Evolutionary conservation across 2,113 vertebrate species (phyloP).

Genomic region (Aptenodytes patagonicus): DNA sequence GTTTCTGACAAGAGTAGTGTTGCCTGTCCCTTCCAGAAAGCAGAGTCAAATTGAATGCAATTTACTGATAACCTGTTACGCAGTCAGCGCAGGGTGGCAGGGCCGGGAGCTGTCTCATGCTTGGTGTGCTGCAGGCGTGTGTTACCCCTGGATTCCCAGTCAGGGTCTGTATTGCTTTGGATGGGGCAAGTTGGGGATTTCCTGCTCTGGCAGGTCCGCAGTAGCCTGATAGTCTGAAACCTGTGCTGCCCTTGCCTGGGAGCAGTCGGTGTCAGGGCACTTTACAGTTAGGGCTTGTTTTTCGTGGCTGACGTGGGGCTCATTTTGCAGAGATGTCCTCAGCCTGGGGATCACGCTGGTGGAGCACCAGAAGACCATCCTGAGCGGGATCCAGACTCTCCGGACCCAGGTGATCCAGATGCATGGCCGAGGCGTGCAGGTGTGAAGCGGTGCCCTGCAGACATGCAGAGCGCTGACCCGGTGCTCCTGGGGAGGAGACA

Average conservation of each 20-base stretch:
- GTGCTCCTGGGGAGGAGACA: neutral
- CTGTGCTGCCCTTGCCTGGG: rapidly evolving
- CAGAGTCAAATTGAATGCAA: neutral
- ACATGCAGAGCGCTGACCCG: neutral
- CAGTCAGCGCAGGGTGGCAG: rapidly evolving
- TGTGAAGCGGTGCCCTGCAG: conserved; percentile 62
- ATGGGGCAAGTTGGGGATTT: neutral
- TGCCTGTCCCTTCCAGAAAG: neutral
- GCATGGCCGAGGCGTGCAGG: conserved; percentile 91
- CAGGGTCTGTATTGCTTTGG: rapidly evolving
- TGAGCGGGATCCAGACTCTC: conserved; percentile 87
- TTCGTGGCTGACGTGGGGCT: rapidly evolving
- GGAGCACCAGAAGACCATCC: conserved; percentile 88
- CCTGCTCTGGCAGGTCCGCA: rapidly evolving
- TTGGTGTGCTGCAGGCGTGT: rapidly evolving
- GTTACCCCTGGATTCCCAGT: neutral
- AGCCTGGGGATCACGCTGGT: conserved; percentile 86
- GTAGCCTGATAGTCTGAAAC: neutral
- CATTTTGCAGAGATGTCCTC: conserved; percentile 81
- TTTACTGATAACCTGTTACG: neutral
- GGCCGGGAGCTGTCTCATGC: rapidly evolving
- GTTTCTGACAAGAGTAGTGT: neutral
- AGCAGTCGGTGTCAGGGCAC: rapidly evolving
- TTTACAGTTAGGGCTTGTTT: neutral
- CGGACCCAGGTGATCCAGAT: conserved; percentile 90